Base-by-base conservation (phyloP, 2,113 vertebrate genomes). In the Seriola aureovittata region DNA sequence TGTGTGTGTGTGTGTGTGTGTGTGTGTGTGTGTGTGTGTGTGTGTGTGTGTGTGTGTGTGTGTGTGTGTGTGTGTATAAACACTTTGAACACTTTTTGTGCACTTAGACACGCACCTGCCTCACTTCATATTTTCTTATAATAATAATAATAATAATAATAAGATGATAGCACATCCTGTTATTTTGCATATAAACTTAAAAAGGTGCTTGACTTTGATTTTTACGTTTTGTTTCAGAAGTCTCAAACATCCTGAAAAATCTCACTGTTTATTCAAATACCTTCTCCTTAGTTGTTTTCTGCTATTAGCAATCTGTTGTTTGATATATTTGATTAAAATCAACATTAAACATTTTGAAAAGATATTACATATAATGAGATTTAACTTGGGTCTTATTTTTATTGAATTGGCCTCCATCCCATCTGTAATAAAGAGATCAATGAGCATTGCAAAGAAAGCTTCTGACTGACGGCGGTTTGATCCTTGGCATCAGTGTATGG, bases 31-130 rank as follows among this genome's bases (percentile, higher is more conserved):
- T 68, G 65, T 87, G 80, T 25, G 58, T 88, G 73, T 91, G 85
- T 89, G 88, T 93, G 87, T 85, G 44, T 52, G 36, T 3, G 70
- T 32, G 19, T 64, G 78, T 81, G 64, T 75, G 54, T 62, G 23
- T 82, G 72, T 29, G 42, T 68, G 40, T 64, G 29, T 84, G 71
- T n/a, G 25, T 62, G 40, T 14, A 36, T 29, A 44, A 16, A 74
- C 40, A 14, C 23, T 40, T 13, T 68, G 12, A 19, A 4, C 23
- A 23, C 23, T 23, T 23, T 23, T 23, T 42, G n/a, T 52, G 3
- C 44, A 19, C 32, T 19, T 23, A 21, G 60, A 55, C 59, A 4
- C 29, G 42, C 64, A 17, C 80, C 34, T 55, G 44, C 29, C 32
- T 73, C 46, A 46, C 29, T 55, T 57, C 19, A 57, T 21, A 13